A percentile compares a stretch with the other conserved stretches of the same genome.
Conservation (phyloP, 92 coral and sea anemone species). For the Epizoanthus fatuus region DNA sequence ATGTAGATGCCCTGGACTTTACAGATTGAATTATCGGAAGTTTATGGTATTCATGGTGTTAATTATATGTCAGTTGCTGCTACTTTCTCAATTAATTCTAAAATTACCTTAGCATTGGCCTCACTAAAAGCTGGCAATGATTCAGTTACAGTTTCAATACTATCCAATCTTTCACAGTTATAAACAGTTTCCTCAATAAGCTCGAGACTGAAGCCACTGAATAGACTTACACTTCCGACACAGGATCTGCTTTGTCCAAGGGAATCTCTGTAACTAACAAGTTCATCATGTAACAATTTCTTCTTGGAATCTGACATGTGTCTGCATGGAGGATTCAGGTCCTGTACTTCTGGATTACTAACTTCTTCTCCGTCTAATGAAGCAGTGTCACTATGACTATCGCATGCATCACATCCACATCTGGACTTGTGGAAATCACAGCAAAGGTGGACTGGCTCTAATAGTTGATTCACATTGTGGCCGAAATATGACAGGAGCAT, state of each 20-base stretch:
- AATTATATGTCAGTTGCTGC: not conserved
- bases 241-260: no score
- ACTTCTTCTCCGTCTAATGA: not conserved
- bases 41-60: no score
- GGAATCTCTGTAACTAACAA: not conserved
- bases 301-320: not conserved
- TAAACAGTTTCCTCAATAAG: no score
- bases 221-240: no score
- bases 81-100: slow-evolving; percentile 19
- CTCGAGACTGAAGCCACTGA: no score
- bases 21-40: no score
- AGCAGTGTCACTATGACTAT: not conserved
- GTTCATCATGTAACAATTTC: not conserved
- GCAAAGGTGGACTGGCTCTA: slow-evolving; percentile 18
- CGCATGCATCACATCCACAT: slow-evolving; percentile 16
- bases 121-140: not conserved
- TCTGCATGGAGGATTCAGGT: not conserved
- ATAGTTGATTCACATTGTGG: not conserved
- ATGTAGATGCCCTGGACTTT: no score
- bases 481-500: slow-evolving; percentile 34
- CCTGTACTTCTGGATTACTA: not conserved
- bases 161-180: no score
- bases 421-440: slow-evolving; percentile 34
- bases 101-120: slow-evolving; percentile 7
- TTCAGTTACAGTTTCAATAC: no score